Evolutionary conservation across 1,140 invertebrate species (phyloP), one percentile per base, ranked within the genome.

Genomic region (Pararge aegeria): DNA sequence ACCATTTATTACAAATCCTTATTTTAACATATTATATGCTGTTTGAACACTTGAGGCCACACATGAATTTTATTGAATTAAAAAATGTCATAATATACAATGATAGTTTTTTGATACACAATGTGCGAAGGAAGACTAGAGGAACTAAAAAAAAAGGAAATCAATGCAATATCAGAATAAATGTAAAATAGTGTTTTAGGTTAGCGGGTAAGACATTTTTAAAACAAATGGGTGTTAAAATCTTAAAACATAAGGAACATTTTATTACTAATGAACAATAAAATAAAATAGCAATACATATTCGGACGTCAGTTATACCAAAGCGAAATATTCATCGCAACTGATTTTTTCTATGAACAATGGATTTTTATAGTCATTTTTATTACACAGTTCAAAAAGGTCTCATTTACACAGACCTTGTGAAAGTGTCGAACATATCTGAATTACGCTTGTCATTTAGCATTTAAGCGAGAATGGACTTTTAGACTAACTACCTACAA

Each of bases 11-110:
- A 76, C 57, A 73, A 64, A 74, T 59, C 58, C 70, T 75, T 81
- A 76, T 64, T 60, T 73, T 71, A 71, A 72, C 60, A 58, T 58
- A 62, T 73, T 72, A 73, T 58, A 61, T 68, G 67, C 71, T 54
- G 58, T 67, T 12, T 86, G 83, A 87, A 87, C 83, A 85, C 82
- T 80, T 77, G 64, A 83, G 79, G 73, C 71, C 75, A 12, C 19
- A 21, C 21, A 15, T 49, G 15, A 13, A 49, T 27, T 29, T 27
- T 15, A 49, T 16, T 29, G 18, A 49, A 21, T 29, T 16, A 27
- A 49, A 27, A 49, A 49, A 49, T 21, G 42, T 20, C 42, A 46
- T 21, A 40, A 40, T 40, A 40, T 40, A 40, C 38, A 40, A 40
- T 40, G 38, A 16, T 16, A 16, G n/a, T 10, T 34, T 34, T 34